These are phyloP conservation scores for Lichenostomus cassidix DNA, from an alignment of 2,113 vertebrate species.

Conservation along the genomic window DNA sequence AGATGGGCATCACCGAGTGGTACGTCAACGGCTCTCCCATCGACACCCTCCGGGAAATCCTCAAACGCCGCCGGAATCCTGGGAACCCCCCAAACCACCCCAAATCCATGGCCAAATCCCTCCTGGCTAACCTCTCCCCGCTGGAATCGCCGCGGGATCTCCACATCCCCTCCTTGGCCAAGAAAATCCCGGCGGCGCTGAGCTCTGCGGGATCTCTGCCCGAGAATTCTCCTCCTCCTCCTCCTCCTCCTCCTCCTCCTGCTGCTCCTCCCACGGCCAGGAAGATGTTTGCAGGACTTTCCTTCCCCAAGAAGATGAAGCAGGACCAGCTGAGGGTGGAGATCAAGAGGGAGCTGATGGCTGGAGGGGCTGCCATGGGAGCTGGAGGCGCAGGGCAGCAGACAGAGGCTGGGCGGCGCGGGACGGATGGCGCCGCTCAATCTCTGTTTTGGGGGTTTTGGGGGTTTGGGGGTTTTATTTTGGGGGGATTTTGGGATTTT, in stretches of 20 bases:
- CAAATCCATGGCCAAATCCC: constrained; percentile 57
- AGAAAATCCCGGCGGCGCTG: constrained; percentile 68
- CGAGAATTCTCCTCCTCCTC: constrained; percentile 53
- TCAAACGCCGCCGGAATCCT: constrained; percentile 61
- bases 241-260: constrained; percentile 71
- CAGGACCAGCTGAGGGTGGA: constrained; percentile 75
- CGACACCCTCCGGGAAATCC: constrained; percentile 89
- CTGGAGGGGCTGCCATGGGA: constrained; percentile 62
- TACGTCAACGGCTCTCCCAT: no score
- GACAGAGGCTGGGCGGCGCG: constrained; percentile 66
- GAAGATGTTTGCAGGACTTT: constrained; percentile 76
- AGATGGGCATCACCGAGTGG: no score
- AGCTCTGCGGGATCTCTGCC: constrained; percentile 67
- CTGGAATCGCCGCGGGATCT: constrained; percentile 67
- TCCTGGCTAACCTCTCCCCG: constrained; percentile 54
- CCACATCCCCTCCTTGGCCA: constrained; percentile 61
- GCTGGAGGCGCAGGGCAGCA: constrained; percentile 58
- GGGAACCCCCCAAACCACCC: background rate
- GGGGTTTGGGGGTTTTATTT: no score
- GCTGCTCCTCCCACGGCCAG: constrained; percentile 76
- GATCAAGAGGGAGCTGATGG: constrained; percentile 76
- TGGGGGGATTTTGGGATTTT: no score
- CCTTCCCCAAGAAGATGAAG: constrained; percentile 76
- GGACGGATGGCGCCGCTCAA: constrained; percentile 68
- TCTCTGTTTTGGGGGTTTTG: no score